These are phyloP conservation scores for Macrotis lagotis DNA, from an alignment of 2,113 vertebrate genomes.

Conservation along the genomic window DNA sequence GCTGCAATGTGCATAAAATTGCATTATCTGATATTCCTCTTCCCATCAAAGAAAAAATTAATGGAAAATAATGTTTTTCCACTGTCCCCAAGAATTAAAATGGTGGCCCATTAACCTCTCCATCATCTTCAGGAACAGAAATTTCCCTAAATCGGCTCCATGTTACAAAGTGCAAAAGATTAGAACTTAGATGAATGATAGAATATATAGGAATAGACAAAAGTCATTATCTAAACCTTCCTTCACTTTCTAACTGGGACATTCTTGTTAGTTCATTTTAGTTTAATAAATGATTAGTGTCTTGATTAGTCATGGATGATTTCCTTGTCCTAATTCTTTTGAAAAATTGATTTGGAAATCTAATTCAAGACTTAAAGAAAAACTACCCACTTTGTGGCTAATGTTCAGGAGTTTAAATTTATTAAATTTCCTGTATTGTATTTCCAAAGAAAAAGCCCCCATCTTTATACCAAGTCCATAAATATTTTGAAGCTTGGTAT, in stretches of 20 bases:
- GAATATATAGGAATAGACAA: not conserved
- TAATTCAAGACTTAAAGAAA: not conserved
- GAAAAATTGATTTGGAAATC: not conserved
- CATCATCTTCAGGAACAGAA: not conserved
- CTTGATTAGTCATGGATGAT: not conserved
- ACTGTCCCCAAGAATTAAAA: not conserved
- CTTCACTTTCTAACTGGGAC: not conserved
- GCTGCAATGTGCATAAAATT: too few relatives aligned
- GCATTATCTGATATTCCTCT: too few relatives aligned
- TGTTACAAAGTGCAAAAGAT: not conserved
- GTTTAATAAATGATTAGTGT: not conserved
- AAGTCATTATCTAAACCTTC: not conserved
- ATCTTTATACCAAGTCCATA: not conserved
- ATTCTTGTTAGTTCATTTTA: not conserved
- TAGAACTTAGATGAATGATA: not conserved
- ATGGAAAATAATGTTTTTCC: not conserved
- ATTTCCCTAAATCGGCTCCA: not conserved
- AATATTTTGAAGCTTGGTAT: not conserved
- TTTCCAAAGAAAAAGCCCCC: not conserved
- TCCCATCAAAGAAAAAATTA: too few relatives aligned
- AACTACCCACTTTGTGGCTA: not conserved
- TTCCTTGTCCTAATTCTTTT: not conserved
- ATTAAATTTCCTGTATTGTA: not conserved
- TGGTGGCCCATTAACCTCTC: not conserved
- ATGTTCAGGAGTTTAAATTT: not conserved